Evolutionary conservation across 2,797 vertebrate species (phyloP).

Genomic region (Sylvia borin): DNA sequence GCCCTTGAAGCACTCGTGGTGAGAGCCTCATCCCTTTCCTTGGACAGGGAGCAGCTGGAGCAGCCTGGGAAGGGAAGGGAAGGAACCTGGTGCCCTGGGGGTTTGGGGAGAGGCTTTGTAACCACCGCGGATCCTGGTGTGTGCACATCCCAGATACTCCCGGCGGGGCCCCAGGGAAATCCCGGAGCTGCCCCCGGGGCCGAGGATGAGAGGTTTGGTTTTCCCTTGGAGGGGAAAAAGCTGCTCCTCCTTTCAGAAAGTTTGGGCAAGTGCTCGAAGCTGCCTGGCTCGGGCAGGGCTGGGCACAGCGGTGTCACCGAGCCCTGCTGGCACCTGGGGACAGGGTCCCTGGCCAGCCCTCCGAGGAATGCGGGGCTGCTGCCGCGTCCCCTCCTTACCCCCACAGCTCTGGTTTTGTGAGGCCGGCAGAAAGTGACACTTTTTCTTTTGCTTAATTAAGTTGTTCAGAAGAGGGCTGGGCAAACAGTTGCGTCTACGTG

Average conservation of each 20-base stretch:
- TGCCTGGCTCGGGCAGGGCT: fast-evolving
- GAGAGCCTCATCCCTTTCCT: conserved; percentile 38
- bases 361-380: conserved; percentile 89
- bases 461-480: conserved; percentile 96
- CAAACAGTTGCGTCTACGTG: conserved; percentile 93
- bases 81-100: fast-evolving
- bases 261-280: background rate
- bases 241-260: background rate
- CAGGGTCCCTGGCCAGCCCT: background rate
- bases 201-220: fast-evolving
- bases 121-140: fast-evolving
- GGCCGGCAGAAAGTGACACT: conserved; percentile 90
- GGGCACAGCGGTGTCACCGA: background rate
- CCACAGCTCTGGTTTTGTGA: conserved; percentile 79
- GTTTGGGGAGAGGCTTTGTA: background rate
- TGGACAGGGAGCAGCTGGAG: conserved; percentile 35
- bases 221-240: background rate
- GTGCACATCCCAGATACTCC: fast-evolving
- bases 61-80: background rate
- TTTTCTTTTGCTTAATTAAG: conserved; percentile 99
- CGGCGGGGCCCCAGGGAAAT: fast-evolving
- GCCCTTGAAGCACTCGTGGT: conserved; percentile 7
- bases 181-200: background rate
- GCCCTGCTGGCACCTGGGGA: background rate
- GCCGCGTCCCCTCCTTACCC: conserved; percentile 82